Evolutionary conservation across 2,888 invertebrate genomes (phyloP).

Genomic region (Meghimatium bilineatum): DNA sequence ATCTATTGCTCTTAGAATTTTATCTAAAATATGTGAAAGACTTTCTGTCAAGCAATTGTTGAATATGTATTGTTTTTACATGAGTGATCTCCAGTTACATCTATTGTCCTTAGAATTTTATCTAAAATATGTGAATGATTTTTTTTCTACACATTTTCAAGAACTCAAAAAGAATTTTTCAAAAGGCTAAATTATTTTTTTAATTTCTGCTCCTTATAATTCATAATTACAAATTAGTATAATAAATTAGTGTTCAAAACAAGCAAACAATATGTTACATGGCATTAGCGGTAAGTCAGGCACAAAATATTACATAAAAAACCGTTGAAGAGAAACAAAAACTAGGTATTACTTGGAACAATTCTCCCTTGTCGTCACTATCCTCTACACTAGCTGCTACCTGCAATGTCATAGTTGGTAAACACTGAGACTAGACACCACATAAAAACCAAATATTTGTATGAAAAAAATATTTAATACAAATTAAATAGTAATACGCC

Average conservation of each 20-base stretch:
- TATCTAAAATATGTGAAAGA: no score
- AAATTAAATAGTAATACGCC: neutral
- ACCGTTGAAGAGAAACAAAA: neutral
- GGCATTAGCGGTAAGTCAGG: neutral
- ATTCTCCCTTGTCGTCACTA: constrained; percentile 48
- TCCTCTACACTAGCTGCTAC: constrained; percentile 49
- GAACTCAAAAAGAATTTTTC: no score
- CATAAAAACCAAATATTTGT: neutral
- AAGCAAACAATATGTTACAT: neutral
- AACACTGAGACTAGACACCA: constrained; percentile 8
- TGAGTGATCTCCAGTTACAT: no score
- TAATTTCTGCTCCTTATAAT: no score
- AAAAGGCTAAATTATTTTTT: no score
- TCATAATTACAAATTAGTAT: no score
- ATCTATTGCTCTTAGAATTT: no score
- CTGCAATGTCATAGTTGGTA: constrained; percentile 39
- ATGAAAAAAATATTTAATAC: neutral
- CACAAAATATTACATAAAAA: neutral
- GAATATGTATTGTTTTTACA: no score
- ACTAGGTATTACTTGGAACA: constrained; percentile 47
- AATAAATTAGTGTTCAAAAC: neutral
- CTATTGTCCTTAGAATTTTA: no score
- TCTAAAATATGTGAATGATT: no score
- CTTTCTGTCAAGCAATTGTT: no score
- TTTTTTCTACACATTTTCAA: no score